Percentiles rank a stretch among this genome's conserved stretches.
Evolutionary conservation across 2,113 vertebrate species (phyloP).

Genomic region (Jaculus jaculus): DNA sequence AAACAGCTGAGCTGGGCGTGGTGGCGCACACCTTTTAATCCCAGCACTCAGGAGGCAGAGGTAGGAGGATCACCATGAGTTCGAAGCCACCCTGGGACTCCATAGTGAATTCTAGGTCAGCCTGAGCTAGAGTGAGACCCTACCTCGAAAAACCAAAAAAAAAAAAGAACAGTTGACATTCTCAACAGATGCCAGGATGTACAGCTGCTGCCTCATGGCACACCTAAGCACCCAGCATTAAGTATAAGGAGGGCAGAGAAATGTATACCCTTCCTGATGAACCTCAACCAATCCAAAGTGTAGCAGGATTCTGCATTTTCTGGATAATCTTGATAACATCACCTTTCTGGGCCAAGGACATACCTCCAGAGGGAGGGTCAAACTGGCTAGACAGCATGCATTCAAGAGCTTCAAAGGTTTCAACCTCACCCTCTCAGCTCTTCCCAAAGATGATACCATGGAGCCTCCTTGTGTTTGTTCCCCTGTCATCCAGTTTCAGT

Average conservation of each 20-base stretch:
- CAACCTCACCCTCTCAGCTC: neutral
- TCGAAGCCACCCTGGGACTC: too few relatives aligned
- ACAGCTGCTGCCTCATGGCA: neutral
- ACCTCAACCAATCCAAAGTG: neutral
- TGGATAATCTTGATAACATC: neutral
- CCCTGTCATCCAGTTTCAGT: neutral
- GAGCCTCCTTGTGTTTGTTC: neutral
- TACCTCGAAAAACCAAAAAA: too few relatives aligned
- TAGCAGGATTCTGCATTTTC: neutral
- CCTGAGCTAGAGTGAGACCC: too few relatives aligned
- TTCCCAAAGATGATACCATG: neutral
- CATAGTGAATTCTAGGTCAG: too few relatives aligned
- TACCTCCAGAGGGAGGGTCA: neutral
- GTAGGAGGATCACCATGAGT: too few relatives aligned
- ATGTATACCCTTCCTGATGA: neutral
- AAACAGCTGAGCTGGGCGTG: too few relatives aligned
- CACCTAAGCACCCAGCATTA: neutral
- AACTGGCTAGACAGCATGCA: neutral
- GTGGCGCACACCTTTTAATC: too few relatives aligned
- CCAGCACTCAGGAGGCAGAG: too few relatives aligned
- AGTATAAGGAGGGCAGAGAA: neutral
- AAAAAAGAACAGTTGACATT: neutral
- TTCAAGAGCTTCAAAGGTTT: constrained; percentile 46
- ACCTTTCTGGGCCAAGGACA: neutral
- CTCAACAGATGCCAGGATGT: neutral